Conservation (phyloP, 2,113 vertebrate genomes). For the Nyctibius bracteatus region DNA sequence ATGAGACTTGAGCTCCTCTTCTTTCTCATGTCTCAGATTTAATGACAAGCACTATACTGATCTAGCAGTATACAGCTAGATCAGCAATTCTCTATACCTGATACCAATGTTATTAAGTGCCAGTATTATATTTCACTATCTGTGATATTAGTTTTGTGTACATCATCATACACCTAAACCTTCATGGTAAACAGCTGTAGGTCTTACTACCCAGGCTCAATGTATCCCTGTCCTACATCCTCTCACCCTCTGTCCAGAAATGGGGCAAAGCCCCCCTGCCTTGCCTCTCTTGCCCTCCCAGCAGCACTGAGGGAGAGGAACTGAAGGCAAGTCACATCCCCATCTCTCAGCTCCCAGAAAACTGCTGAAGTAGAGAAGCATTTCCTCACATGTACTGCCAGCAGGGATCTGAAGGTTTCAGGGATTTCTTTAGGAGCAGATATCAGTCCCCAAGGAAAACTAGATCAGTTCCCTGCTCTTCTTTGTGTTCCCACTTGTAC, state of each 20-base stretch:
- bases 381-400: not conserved
- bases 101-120: not conserved
- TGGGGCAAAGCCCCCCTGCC: accelerated
- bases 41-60: not conserved
- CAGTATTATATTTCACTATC: not conserved
- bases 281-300: not conserved
- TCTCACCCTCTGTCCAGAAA: not conserved
- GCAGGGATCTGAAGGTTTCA: not conserved
- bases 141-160: not conserved
- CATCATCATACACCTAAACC: not conserved
- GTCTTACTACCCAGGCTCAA: not conserved
- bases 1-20: not conserved
- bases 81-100: not conserved
- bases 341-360: not conserved
- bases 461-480: not conserved
- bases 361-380: not conserved
- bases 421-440: not conserved
- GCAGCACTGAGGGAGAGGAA: not conserved
- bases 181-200: not conserved
- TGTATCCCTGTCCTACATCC: not conserved
- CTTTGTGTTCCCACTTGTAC: not conserved
- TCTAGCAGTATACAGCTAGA: not conserved
- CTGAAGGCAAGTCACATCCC: not conserved
- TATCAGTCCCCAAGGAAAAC: not conserved
- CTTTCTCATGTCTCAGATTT: not conserved